Percentiles rank a stretch among this genome's conserved stretches.
phyloP scores from a whole-genome alignment of 2,888 invertebrate genomes.

The Ectropis crepuscularia region DNA sequence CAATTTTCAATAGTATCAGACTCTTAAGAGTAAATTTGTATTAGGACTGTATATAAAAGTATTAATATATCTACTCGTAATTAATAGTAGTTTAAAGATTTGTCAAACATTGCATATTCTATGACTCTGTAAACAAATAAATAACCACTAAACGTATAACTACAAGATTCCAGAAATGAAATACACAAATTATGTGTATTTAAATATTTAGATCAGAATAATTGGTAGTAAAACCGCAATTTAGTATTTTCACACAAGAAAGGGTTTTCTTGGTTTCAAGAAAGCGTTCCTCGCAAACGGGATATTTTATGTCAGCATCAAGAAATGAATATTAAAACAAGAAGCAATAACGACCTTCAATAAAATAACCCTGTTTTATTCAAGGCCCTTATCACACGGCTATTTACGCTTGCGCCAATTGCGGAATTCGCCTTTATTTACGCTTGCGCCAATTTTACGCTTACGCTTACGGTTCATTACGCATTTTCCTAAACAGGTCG shows the following conservation, averaged over 20 bases:
- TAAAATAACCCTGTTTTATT: slow-evolving; percentile 13
- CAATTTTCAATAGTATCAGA: no score
- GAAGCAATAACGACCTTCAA: slow-evolving; percentile 6
- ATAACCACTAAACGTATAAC: no score
- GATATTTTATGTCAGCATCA: slow-evolving; percentile 5
- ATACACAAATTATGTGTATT: no score
- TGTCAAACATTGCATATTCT: no score
- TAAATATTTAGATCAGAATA: no score
- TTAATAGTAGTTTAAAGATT: no score
- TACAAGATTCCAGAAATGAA: no score
- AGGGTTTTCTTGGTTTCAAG: background rate
- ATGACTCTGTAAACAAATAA: no score
- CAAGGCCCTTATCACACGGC: slow-evolving; percentile 19
- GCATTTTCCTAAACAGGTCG: slow-evolving; percentile 22
- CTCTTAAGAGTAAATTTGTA: no score
- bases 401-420: slow-evolving; percentile 19
- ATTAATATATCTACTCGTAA: no score
- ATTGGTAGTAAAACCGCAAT: no score
- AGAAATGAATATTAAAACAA: slow-evolving; percentile 15
- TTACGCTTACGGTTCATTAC: slow-evolving; percentile 18
- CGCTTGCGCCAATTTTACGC: slow-evolving; percentile 22
- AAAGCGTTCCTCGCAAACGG: slow-evolving; percentile 1
- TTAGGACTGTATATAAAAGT: no score
- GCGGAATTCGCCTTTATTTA: slow-evolving; percentile 21
- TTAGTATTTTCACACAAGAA: background rate